Evolutionary conservation across 2,797 vertebrate genomes (phyloP).

Genomic region (Acestrorhynchus altus): DNA sequence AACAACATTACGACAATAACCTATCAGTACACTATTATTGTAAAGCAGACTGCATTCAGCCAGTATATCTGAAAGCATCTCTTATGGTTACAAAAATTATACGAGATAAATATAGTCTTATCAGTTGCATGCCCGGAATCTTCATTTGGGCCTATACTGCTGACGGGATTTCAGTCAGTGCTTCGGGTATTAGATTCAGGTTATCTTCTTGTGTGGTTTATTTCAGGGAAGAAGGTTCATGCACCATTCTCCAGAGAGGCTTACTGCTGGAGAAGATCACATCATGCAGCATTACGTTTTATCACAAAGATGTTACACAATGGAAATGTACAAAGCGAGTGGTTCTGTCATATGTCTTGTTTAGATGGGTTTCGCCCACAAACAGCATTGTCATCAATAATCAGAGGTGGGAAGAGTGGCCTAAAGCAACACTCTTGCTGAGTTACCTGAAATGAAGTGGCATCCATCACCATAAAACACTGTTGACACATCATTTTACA

Average conservation of each 20-base stretch:
- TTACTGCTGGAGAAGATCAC: slow-evolving; percentile 1
- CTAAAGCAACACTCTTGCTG: no score
- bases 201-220: slow-evolving; percentile 38
- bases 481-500: no score
- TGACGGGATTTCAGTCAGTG: slow-evolving; percentile 37
- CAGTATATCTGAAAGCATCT: not conserved
- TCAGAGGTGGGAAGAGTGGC: not conserved
- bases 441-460: no score
- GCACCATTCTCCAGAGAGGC: slow-evolving; percentile 31
- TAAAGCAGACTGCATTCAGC: no score
- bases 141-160: slow-evolving; percentile 31
- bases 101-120: slow-evolving; percentile 30
- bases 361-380: no score
- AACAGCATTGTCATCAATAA: not conserved
- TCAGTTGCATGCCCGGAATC: slow-evolving; percentile 33
- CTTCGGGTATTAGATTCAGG: slow-evolving; percentile 39
- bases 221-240: slow-evolving; percentile 41
- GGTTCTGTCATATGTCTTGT: not conserved
- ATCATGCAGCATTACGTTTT: slow-evolving; percentile 8
- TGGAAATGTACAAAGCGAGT: not conserved
- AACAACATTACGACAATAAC: no score
- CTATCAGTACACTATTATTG: no score
- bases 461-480: no score
- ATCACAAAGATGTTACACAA: not conserved
- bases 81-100: slow-evolving; percentile 13